phyloP scores from a whole-genome alignment of 1,140 invertebrate genomes.

The Aphidius gifuensis region DNA sequence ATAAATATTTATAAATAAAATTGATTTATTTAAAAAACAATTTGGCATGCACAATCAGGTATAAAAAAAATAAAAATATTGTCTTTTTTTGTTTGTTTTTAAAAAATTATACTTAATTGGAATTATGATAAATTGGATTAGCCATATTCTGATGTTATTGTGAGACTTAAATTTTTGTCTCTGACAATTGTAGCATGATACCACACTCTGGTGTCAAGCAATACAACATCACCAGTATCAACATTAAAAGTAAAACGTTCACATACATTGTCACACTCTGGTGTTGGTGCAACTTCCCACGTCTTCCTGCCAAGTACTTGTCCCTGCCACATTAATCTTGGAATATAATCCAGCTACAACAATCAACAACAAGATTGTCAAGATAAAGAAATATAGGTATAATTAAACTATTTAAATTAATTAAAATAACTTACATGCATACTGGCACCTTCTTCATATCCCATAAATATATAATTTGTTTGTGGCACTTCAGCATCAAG shows the following conservation, averaged over 20 bases:
- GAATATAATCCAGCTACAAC: slow-evolving; percentile 84
- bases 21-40: too few species aligned
- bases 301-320: slow-evolving; percentile 83
- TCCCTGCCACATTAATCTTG: slow-evolving; percentile 90
- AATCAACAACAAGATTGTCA: slow-evolving; percentile 13
- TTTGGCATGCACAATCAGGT: too few species aligned
- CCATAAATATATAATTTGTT: slow-evolving; percentile 92
- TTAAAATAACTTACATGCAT: slow-evolving; percentile 76
- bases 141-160: slow-evolving; percentile 88
- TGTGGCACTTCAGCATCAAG: slow-evolving; percentile 81
- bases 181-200: slow-evolving; percentile 85
- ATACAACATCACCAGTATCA: slow-evolving; percentile 79
- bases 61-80: too few species aligned
- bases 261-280: slow-evolving; percentile 83
- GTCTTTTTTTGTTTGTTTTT: too few species aligned
- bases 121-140: neutral
- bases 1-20: too few species aligned
- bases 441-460: slow-evolving; percentile 84
- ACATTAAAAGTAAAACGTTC: slow-evolving; percentile 72
- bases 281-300: slow-evolving; percentile 82
- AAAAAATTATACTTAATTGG: slow-evolving; percentile 3
- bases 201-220: slow-evolving; percentile 89
- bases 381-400: slow-evolving; percentile 37
- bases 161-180: slow-evolving; percentile 81
- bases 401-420: slow-evolving; percentile 7